Conservation (phyloP, 2,113 vertebrate genomes). For the Psilopsiagon aymara region DNA sequence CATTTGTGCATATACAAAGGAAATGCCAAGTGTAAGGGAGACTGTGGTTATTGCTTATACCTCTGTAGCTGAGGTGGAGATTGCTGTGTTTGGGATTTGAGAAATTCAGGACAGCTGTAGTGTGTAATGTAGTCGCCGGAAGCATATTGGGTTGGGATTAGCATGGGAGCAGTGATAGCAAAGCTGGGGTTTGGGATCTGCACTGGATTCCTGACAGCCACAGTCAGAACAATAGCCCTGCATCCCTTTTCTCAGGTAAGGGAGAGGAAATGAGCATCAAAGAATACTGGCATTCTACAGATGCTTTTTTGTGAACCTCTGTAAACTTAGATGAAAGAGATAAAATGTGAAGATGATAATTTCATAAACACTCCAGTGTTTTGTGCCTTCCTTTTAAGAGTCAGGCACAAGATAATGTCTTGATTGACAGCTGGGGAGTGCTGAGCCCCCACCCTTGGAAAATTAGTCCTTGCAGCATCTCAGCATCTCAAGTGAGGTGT, state of each 20-base stretch:
- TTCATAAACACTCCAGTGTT: not conserved
- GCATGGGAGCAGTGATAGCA: fast-evolving
- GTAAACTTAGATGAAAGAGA: not conserved
- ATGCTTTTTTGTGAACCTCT: not conserved
- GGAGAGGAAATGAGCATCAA: fast-evolving
- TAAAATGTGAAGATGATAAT: not conserved
- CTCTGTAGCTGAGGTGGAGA: not conserved
- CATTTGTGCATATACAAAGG: fast-evolving
- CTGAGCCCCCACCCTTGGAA: not conserved
- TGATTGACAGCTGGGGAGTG: not conserved
- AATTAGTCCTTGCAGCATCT: not conserved
- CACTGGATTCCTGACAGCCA: fast-evolving
- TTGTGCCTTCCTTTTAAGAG: not conserved
- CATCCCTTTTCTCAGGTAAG: not conserved
- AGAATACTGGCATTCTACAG: not conserved
- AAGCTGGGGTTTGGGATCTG: not conserved
- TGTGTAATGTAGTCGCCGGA: not conserved
- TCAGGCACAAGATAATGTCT: fast-evolving
- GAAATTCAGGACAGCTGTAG: not conserved
- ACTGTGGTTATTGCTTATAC: fast-evolving
- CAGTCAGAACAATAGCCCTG: not conserved
- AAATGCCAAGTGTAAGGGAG: not conserved
- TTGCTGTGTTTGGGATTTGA: not conserved
- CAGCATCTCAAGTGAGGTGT: not conserved
- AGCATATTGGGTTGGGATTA: not conserved